phyloP scores from a whole-genome alignment of 2,113 vertebrate genomes.

The Lophius piscatorius region DNA sequence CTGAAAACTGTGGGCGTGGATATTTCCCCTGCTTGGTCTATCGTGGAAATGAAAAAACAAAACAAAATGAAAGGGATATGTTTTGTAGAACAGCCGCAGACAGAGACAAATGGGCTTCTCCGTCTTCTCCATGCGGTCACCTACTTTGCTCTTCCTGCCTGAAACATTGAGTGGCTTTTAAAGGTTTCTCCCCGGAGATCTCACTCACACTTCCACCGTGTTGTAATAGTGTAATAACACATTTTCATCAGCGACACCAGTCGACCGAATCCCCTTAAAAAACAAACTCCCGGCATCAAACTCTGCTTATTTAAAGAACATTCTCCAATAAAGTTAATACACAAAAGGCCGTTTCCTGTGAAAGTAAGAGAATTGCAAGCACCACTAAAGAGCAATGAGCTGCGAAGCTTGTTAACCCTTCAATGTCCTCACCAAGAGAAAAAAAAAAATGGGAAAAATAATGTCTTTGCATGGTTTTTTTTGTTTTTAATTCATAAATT shows the following conservation, averaged over 20 bases:
- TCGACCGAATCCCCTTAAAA: slow-evolving; percentile 48
- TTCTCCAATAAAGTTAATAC: slow-evolving; percentile 30
- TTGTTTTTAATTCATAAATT: no score
- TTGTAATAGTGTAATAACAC: slow-evolving; percentile 54
- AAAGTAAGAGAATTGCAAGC: slow-evolving; percentile 23
- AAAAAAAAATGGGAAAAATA: no score
- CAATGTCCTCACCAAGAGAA: no score
- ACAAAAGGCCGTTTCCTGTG: slow-evolving; percentile 15
- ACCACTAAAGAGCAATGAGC: slow-evolving; percentile 23
- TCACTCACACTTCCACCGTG: slow-evolving; percentile 56
- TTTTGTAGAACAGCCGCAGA: slow-evolving; percentile 51
- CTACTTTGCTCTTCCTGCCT: slow-evolving; percentile 37
- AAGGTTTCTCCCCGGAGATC: slow-evolving; percentile 41
- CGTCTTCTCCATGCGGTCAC: slow-evolving; percentile 56
- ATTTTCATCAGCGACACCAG: slow-evolving; percentile 49
- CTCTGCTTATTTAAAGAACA: slow-evolving; percentile 44
- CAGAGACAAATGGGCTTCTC: slow-evolving; percentile 50
- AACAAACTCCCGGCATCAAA: slow-evolving; percentile 17
- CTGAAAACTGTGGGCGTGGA: slow-evolving; percentile 23
- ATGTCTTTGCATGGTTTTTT: no score
- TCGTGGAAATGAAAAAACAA: slow-evolving; percentile 37
- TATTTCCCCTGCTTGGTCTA: slow-evolving; percentile 29
- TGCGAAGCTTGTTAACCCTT: slow-evolving; percentile 50
- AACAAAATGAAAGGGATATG: slow-evolving; percentile 52
- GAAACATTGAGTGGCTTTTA: slow-evolving; percentile 44